phyloP scores from a whole-genome alignment of 1,140 invertebrate genomes.

The Ylistrum balloti region DNA sequence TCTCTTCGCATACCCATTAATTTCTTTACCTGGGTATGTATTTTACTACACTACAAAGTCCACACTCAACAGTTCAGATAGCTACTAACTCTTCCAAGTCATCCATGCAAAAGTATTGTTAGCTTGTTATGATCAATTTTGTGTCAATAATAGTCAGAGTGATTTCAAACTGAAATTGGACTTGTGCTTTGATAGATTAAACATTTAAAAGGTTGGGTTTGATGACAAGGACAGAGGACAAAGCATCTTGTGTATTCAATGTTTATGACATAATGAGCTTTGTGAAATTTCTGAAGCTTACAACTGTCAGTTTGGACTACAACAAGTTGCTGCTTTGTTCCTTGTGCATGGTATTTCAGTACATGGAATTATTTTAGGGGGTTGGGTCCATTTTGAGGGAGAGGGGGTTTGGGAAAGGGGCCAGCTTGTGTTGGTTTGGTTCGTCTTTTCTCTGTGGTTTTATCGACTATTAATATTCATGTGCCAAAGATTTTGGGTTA shows the following conservation, averaged over 20 bases:
- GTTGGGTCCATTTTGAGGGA: too few species aligned
- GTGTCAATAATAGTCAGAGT: background rate
- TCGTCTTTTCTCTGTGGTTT: too few species aligned
- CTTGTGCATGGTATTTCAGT: too few species aligned
- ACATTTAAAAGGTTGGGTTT: background rate
- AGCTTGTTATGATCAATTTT: background rate
- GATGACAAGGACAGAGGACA: background rate
- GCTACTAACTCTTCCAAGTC: background rate
- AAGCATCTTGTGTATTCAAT: background rate
- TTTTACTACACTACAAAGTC: conserved; percentile 23
- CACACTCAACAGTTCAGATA: background rate
- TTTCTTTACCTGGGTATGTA: conserved; percentile 21
- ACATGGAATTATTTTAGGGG: too few species aligned
- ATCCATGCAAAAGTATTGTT: background rate
- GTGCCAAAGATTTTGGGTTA: too few species aligned
- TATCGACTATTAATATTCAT: too few species aligned
- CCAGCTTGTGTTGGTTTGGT: too few species aligned
- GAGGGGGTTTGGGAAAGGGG: too few species aligned
- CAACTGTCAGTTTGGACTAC: background rate
- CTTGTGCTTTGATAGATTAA: background rate
- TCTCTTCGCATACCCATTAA: background rate
- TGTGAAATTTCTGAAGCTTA: background rate
- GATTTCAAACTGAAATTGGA: background rate
- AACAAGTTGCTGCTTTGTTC: background rate
- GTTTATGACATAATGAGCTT: background rate